Base-by-base conservation (phyloP, 2,113 vertebrate species). In the Pseudolaguvia tuberculata region DNA sequence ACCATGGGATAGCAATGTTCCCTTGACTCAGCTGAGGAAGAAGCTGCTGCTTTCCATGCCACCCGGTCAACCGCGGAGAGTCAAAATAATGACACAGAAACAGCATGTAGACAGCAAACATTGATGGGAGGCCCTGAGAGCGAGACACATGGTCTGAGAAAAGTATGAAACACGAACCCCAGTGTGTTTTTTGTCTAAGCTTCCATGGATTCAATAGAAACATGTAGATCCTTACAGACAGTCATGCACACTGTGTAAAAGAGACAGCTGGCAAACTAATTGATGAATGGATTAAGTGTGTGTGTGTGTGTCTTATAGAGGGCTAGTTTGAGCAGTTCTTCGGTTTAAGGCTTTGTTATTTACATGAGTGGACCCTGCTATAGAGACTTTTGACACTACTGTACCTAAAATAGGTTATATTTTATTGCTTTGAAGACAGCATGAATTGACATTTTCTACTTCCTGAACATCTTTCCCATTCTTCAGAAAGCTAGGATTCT, bases 341-440 rank as follows among this genome's bases (percentile, higher is more conserved):
- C 80, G n/a, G n/a, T n/a, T n/a, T n/a, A n/a, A n/a, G n/a, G 62
- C 70, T 20, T 51, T 74, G 68, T 90, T 87, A 92, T 91, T 91
- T 90, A 90, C 48, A 72, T 78, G 85, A 72, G 59, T 62, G 87
- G 78, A 86, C 87, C 84, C 75, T 78, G 84, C 45, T 5, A 72
- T 73, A 76, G 73, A 81, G 83, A 87, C 85, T 88, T 83, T 80
- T 84, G 80, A 75, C 59, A 74, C 50, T 53, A 75, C 82, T 84
- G 77, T 82, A 78, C 80, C 81, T 42, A 76, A 76, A 51, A 79
- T 82, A 77, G 80, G 82, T 83, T 85, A 83, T 78, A 89, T 88
- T 84, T 77, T 87, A 86, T 86, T 87, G 69, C 58, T 73, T 35
- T 73, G 51, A 39, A 57, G 18, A 61, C 39, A 29, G 2, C 4